These are phyloP conservation scores for Phoenicopterus ruber DNA, from an alignment of 2,113 vertebrate genomes.

Conservation along the genomic window DNA sequence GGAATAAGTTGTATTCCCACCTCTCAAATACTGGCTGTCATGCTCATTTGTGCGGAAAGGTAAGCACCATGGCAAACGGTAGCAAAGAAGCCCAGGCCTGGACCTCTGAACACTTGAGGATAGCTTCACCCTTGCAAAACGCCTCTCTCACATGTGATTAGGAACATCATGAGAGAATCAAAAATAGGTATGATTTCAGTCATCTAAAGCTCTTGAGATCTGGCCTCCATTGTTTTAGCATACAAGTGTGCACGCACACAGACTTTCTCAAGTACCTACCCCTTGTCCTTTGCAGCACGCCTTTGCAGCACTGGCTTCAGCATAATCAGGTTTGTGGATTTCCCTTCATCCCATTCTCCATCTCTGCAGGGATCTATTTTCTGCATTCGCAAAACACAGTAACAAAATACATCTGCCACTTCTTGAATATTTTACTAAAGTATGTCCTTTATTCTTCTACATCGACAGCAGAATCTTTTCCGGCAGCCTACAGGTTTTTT, in stretches of 20 bases:
- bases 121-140: neutral
- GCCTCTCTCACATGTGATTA: rapidly evolving
- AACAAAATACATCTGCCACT: neutral
- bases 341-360: neutral
- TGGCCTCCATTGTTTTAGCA: neutral
- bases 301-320: neutral
- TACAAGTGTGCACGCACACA: neutral
- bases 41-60: neutral
- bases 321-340: neutral
- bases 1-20: neutral
- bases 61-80: neutral
- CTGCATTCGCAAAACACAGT: neutral
- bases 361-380: neutral
- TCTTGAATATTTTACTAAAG: neutral
- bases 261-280: neutral
- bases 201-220: neutral
- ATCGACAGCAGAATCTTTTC: neutral
- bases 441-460: neutral
- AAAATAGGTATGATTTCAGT: neutral
- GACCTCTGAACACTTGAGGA: neutral
- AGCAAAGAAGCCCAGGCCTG: neutral
- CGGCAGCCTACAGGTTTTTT: neutral
- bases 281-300: neutral
- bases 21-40: neutral
- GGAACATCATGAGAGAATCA: neutral